Evolutionary conservation across 2,113 vertebrate species (phyloP).

Genomic region (Puntigrus tetrazona): DNA sequence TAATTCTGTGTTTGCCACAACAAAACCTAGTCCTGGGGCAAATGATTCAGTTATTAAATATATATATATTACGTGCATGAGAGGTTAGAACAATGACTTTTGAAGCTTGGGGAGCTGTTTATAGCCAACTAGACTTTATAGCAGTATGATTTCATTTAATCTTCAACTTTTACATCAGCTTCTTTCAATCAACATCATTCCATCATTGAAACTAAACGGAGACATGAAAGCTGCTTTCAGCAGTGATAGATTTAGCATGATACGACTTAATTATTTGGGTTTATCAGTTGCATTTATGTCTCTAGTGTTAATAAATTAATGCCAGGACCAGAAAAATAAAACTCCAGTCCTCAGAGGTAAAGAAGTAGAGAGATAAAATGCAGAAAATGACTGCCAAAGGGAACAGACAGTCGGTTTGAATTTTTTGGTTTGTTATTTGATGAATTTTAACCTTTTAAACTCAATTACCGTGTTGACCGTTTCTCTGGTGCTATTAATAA

Average conservation of each 20-base stretch:
- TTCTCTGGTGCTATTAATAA: neutral
- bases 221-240: constrained; percentile 6
- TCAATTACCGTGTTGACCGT: neutral
- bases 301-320: neutral
- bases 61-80: neutral
- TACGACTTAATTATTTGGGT: constrained; percentile 11
- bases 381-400: neutral
- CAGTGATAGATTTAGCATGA: constrained; percentile 6
- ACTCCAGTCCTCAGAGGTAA: neutral
- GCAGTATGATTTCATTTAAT: neutral
- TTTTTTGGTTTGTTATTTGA: constrained; percentile 5
- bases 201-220: neutral
- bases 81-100: neutral
- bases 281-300: constrained; percentile 15
- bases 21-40: neutral
- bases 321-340: neutral
- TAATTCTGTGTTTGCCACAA: constrained; percentile 14
- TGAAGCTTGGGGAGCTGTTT: constrained; percentile 2
- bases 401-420: neutral
- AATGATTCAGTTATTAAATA: constrained; percentile 3
- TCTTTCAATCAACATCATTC: constrained; percentile 4
- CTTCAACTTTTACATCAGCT: constrained; percentile 17
- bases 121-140: neutral
- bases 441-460: constrained; percentile 6
- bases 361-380: neutral